Percentiles rank a stretch among this genome's conserved stretches.
phyloP scores from a whole-genome alignment of 2,888 invertebrate genomes.

The Flexamia atlantica region DNA sequence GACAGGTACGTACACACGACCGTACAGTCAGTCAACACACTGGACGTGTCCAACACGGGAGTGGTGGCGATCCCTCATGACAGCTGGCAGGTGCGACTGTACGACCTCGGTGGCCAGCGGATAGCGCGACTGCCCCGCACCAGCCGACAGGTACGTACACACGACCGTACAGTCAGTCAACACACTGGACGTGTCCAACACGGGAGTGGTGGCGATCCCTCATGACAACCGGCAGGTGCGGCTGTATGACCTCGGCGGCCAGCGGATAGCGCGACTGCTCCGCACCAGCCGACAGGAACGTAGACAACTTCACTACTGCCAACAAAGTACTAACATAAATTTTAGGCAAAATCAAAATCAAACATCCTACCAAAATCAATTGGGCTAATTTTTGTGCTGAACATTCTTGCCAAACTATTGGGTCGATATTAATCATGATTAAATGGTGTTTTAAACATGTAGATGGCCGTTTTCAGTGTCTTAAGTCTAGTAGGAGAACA shows the following conservation, averaged over 20 bases:
- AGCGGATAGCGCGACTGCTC: constrained; percentile 92
- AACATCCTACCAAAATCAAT: too few species aligned
- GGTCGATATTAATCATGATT: too few species aligned
- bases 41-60: constrained; percentile 90
- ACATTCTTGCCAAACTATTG: too few species aligned
- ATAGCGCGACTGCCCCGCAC: constrained; percentile 93
- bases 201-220: constrained; percentile 95
- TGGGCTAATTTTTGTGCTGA: too few species aligned
- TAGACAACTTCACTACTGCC: too few species aligned
- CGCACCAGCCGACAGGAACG: constrained; percentile 91
- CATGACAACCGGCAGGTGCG: constrained; percentile 98
- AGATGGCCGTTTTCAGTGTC: too few species aligned
- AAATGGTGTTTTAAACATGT: too few species aligned
- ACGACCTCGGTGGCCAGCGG: constrained; percentile 95
- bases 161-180: constrained; percentile 76
- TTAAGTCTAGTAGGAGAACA: too few species aligned
- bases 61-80: constrained; percentile 98
- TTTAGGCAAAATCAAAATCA: too few species aligned
- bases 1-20: constrained; percentile 80
- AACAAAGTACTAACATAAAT: too few species aligned
- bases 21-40: constrained; percentile 79
- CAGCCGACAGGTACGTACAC: constrained; percentile 85
- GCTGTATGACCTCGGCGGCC: constrained; percentile 95
- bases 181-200: constrained; percentile 89
- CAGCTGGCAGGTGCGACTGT: constrained; percentile 96